Conservation (phyloP, 2,797 vertebrate species). For the Triplophysa bombifrons region DNA sequence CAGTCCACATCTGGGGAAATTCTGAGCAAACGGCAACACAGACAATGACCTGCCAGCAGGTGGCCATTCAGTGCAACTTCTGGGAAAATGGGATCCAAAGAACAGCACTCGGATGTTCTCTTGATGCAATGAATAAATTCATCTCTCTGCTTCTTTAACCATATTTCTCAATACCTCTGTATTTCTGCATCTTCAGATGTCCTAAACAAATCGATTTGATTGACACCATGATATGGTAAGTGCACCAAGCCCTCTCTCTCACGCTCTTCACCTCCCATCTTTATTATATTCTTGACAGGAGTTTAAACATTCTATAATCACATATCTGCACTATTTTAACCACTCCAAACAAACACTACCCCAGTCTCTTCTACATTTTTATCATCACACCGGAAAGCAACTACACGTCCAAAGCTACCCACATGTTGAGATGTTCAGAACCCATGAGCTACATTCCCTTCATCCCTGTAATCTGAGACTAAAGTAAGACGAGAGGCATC, state of each 20-base stretch:
- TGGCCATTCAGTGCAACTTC: slow-evolving; percentile 24
- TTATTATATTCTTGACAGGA: not conserved
- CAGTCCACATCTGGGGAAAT: slow-evolving; percentile 56
- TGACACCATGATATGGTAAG: not conserved
- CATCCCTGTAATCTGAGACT: slow-evolving; percentile 51
- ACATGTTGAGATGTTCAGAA: slow-evolving; percentile 9
- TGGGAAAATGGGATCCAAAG: not conserved
- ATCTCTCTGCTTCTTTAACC: not conserved
- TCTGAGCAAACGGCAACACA: not conserved
- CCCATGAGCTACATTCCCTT: slow-evolving; percentile 35
- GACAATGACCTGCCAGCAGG: slow-evolving; percentile 58
- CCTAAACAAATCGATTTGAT: not conserved
- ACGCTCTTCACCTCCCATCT: not conserved
- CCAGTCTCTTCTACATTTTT: not conserved
- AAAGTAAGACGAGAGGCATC: slow-evolving; percentile 30
- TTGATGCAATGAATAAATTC: not conserved
- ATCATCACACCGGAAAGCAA: not conserved
- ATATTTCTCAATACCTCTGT: not conserved
- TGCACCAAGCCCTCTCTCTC: not conserved
- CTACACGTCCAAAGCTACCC: slow-evolving; percentile 1
- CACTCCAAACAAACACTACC: not conserved
- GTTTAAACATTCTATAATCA: not conserved
- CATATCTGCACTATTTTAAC: too few relatives aligned
- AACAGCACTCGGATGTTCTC: not conserved
- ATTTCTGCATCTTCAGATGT: not conserved